These are phyloP conservation scores for Corydoras maculifer DNA, from an alignment of 2,113 vertebrate genomes.

Conservation along the genomic window DNA sequence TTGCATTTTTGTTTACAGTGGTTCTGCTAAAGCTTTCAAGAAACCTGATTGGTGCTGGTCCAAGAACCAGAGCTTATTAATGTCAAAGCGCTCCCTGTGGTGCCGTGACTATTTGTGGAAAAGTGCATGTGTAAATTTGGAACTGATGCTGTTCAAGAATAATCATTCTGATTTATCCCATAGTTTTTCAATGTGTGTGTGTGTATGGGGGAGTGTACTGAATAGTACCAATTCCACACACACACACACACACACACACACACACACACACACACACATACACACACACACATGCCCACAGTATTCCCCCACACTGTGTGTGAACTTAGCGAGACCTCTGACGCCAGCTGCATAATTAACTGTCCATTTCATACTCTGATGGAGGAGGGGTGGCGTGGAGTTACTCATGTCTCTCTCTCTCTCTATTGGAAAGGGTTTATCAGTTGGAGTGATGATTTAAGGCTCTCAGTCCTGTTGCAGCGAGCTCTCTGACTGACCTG, in stretches of 20 bases:
- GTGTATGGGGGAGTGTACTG: too few species aligned
- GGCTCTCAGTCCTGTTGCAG: background rate
- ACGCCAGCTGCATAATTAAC: slow-evolving; percentile 44
- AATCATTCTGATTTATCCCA: too few species aligned
- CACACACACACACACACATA: slow-evolving; percentile 16
- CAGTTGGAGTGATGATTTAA: background rate
- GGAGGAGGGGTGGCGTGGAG: slow-evolving; percentile 33
- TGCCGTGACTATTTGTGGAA: too few species aligned
- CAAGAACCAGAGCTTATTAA: too few species aligned
- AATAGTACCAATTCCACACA: background rate
- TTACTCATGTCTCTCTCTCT: slow-evolving; percentile 25
- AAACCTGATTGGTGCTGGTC: too few species aligned
- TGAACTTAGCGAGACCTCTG: slow-evolving; percentile 33
- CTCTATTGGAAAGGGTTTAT: slow-evolving; percentile 11
- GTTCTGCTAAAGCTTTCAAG: too few species aligned
- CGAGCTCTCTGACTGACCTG: background rate
- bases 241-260: slow-evolving; percentile 22
- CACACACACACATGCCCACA: background rate
- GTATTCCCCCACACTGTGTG: slow-evolving; percentile 21
- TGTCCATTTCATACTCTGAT: slow-evolving; percentile 38
- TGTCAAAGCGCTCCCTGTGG: too few species aligned
- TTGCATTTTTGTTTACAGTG: too few species aligned
- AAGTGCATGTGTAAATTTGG: too few species aligned
- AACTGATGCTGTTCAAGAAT: too few species aligned
- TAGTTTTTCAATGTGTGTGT: too few species aligned